Base-by-base conservation (phyloP, 2,113 vertebrate species). In the Triplophysa dalaica region DNA sequence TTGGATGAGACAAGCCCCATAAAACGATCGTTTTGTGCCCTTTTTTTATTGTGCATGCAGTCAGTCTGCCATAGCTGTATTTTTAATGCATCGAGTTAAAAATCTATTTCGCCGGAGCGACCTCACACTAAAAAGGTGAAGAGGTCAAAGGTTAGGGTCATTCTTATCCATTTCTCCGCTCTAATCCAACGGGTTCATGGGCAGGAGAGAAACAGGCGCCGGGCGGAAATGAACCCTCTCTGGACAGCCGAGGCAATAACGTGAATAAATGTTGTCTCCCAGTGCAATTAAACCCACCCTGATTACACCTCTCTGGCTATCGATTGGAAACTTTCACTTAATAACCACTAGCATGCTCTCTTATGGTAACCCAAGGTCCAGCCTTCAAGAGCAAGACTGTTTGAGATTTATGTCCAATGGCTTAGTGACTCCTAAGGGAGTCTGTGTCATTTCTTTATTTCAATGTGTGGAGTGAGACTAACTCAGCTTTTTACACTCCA, bases 301-400 rank as follows among this genome's bases (percentile, higher is more conserved):
- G 91, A 92, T 92, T 92, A 90, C 88, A 87, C 89, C 87, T 90
- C 87, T 86, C 89, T 87, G 81, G 86, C 90, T 86, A 93, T 93
- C 88, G 91, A 93, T 92, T 89, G 88, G 88, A 91, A 92, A 91
- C 88, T 90, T 91, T 91, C 89, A 92, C 91, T 93, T 92, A 92
- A 92, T 92, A 91, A 92, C 90, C 89, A 82, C 88, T 89, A 91
- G 89, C 87, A 89, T 89, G 87, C 89, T 91, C 88, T 91, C 91
- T 91, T 90, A 90, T 90, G 89, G 89, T 90, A 91, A 92, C 91
- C 91, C 86, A 86, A 72, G 88, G 91, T 90, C 90, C 66, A 79
- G 89, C 83, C 88, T 87, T 90, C 84, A 79, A 85, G 82, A 77
- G 82, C 26, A 77, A 85, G 79, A 86, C 85, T 78, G 75, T 61